These are phyloP conservation scores for Carlito syrichta DNA, from an alignment of 2,113 vertebrate genomes.

Conservation along the genomic window DNA sequence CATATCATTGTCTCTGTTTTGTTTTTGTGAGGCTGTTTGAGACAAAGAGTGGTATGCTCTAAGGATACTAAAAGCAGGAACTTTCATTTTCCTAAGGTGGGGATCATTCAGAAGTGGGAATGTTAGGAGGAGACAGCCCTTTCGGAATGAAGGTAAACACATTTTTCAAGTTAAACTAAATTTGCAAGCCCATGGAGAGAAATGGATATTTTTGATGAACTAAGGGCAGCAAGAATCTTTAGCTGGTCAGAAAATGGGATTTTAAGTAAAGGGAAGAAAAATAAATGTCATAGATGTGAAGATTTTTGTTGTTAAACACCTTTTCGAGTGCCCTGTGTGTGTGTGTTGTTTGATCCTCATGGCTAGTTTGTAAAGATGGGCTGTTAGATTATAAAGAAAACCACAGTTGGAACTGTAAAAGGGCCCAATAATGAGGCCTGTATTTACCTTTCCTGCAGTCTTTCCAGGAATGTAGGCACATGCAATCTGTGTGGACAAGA, in stretches of 20 bases:
- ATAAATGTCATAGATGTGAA: background rate
- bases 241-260: background rate
- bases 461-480: background rate
- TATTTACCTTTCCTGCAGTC: background rate
- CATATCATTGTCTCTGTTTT: background rate
- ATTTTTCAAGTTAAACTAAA: background rate
- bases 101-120: background rate
- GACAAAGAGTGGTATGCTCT: background rate
- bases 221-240: background rate
- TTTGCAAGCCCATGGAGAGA: background rate
- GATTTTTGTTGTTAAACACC: background rate
- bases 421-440: background rate
- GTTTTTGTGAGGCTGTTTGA: background rate
- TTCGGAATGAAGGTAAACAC: background rate
- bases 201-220: background rate
- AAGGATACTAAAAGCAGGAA: background rate
- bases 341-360: background rate
- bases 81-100: background rate
- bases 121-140: background rate
- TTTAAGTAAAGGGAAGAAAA: constrained; percentile 16
- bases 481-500: background rate
- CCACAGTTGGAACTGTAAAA: constrained; percentile 6
- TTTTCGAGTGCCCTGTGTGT: background rate
- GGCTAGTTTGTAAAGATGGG: background rate
- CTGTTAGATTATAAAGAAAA: background rate